A percentile compares a stretch with the other conserved stretches of the same genome.
These are phyloP conservation scores for Tenthredo notha DNA, from an alignment of 2,888 invertebrate genomes.

Conservation along the genomic window DNA sequence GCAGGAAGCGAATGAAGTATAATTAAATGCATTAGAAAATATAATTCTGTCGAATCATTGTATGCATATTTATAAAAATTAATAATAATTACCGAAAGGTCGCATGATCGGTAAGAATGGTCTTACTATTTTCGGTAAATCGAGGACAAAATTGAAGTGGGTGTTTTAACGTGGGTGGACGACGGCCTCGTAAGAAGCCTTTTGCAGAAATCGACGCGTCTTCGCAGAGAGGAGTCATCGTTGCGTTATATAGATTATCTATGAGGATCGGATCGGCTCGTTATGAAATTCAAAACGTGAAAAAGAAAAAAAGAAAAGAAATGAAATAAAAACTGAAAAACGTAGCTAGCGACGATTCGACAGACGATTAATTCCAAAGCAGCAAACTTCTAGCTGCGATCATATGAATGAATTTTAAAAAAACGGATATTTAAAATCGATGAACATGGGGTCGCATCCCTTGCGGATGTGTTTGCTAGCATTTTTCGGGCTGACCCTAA, in stretches of 20 bases:
- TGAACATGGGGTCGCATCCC: constrained; percentile 32
- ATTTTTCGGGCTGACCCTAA: neutral
- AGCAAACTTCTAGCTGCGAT: constrained; percentile 1
- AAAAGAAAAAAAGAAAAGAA: no score
- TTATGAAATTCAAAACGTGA: neutral
- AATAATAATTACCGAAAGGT: neutral
- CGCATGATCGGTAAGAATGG: neutral
- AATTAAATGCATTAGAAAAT: constrained; percentile 8
- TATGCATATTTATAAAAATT: neutral
- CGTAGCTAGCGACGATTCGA: neutral
- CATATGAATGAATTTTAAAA: neutral
- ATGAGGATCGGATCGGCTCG: neutral
- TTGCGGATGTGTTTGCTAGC: constrained; percentile 24
- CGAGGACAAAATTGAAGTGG: constrained; percentile 34
- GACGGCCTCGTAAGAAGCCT: constrained; percentile 9
- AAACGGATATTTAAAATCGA: neutral
- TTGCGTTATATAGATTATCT: neutral
- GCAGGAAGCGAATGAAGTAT: neutral
- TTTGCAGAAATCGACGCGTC: constrained; percentile 36
- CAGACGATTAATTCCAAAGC: neutral
- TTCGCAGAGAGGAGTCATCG: neutral
- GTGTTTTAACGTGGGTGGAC: constrained; percentile 30
- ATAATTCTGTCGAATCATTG: neutral
- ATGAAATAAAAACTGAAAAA: neutral
- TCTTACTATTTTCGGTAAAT: constrained; percentile 35